Percentiles rank a stretch among this genome's conserved stretches.
Evolutionary conservation across 2,797 vertebrate species (phyloP).

Genomic region (Rhabdomys pumilio): DNA sequence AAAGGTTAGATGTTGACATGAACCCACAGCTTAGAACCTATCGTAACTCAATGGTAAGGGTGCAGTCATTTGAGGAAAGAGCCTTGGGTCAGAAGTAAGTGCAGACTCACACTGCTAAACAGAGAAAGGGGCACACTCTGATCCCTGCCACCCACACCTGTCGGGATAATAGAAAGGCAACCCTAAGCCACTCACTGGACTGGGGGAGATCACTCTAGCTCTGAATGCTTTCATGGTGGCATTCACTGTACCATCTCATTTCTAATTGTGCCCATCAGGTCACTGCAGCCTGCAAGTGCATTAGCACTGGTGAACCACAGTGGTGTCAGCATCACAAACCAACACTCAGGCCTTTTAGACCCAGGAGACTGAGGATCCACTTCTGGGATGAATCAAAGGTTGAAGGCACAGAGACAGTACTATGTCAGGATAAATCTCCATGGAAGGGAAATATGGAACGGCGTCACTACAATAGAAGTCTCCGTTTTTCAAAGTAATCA

Average conservation of each 20-base stretch:
- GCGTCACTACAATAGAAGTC: conserved; percentile 85
- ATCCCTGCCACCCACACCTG: not conserved
- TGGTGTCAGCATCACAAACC: not conserved
- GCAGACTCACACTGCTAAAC: not conserved
- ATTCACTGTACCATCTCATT: conserved; percentile 36
- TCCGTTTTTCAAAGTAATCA: conserved; percentile 83
- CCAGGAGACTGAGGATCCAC: conserved; percentile 50
- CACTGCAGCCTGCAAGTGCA: not conserved
- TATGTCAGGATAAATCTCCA: conserved; percentile 64
- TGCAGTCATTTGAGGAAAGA: not conserved
- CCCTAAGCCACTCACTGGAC: not conserved
- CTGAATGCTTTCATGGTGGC: not conserved
- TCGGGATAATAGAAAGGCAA: not conserved
- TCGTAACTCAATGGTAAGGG: not conserved
- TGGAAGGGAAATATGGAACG: conserved; percentile 80
- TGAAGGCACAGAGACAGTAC: conserved; percentile 65
- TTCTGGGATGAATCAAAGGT: conserved; percentile 64
- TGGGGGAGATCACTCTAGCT: accelerated
- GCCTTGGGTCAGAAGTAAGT: not conserved
- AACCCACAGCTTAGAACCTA: not conserved
- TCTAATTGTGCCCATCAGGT: conserved; percentile 22
- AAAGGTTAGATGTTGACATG: not conserved
- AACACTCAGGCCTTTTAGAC: conserved; percentile 55
- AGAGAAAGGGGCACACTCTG: not conserved
- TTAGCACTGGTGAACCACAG: not conserved